Conservation (phyloP, 2,888 invertebrate species). For the Celastrina argiolus region DNA sequence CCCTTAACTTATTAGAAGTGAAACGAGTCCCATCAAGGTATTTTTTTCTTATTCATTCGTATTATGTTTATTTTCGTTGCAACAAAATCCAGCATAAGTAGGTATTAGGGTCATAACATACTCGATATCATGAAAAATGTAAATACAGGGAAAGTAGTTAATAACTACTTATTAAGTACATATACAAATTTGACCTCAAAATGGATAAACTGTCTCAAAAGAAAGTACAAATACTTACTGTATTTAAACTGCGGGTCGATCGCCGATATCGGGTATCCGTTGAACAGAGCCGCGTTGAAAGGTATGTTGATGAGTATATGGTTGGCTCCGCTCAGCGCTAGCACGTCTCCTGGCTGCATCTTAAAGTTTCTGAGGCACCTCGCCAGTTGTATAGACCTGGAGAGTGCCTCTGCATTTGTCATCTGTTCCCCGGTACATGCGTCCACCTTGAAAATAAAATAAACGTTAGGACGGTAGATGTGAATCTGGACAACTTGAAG, state of each 20-base stretch:
- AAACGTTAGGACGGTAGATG: too few species aligned
- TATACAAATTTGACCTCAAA: not conserved
- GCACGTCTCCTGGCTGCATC: constrained; percentile 50
- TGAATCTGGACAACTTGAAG: too few species aligned
- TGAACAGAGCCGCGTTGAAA: constrained; percentile 53
- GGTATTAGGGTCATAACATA: too few species aligned
- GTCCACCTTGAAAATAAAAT: constrained; percentile 50
- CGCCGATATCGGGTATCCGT: constrained; percentile 53
- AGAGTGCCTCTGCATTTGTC: constrained; percentile 48
- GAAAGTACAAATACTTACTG: constrained; percentile 43
- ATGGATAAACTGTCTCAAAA: not conserved
- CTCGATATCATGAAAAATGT: too few species aligned
- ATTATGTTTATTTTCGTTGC: too few species aligned
- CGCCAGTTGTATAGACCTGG: constrained; percentile 49
- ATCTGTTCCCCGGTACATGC: constrained; percentile 55
- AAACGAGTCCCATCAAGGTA: too few species aligned
- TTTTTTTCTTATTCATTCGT: too few species aligned
- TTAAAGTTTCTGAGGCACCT: constrained; percentile 46
- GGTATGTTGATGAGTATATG: constrained; percentile 59
- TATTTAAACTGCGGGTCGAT: constrained; percentile 55
- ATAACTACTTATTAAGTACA: not conserved
- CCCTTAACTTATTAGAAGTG: too few species aligned
- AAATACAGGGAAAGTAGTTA: not conserved
- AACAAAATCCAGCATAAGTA: too few species aligned
- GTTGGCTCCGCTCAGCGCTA: constrained; percentile 55